Base-by-base conservation (phyloP, 2,797 vertebrate species). In the Megaceryle alcyon region DNA sequence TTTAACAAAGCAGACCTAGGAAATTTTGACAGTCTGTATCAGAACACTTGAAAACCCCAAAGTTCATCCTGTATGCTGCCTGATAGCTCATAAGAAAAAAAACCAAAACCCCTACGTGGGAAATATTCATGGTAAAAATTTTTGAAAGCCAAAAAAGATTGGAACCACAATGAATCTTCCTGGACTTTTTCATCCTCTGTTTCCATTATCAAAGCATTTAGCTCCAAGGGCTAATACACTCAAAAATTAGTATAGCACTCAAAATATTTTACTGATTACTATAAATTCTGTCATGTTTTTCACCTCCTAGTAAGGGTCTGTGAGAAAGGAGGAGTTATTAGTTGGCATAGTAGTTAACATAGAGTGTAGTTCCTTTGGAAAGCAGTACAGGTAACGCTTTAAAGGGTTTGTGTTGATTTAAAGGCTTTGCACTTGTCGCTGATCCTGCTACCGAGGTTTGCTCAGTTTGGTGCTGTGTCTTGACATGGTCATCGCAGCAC, bases 401-500 rank as follows among this genome's bases (percentile, higher is more conserved):
- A 12, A 68, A 85, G 66, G 15, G 26, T 59, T 33, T 15, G 14
- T 9, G 1, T 48, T 1, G 9, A 26, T 41, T 10, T n/a, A 33
- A 84, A 59, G 35, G 20, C 19, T 89, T 87, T 71, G 14, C 9
- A 7, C 10, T 54, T 56, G 23, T 49, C 3, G 0, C 41, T 59
- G 39, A 12, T 5, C 79, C 46, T 39, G 29, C 54, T 48, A 7
- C n/a, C 7, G n/a, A 46, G 78, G 16, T 26, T 22, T 12, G 10
- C 39, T 29, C 7, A 8, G 13, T 21, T 54, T 4, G 22, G 64
- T 9, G 33, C 72, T 41, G 41, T 6, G 31, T 26, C n/a, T n/a
- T 29, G 63, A 15, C 1, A 0, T 8, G 68, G 12, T 41, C 22
- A 7, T 11, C 66, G 5, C 77, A 26, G 4, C 43, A 3, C 14